Percentiles rank a stretch among this genome's conserved stretches.
Evolutionary conservation across 2,797 vertebrate genomes (phyloP).

Genomic region (Bovichtus variegatus): DNA sequence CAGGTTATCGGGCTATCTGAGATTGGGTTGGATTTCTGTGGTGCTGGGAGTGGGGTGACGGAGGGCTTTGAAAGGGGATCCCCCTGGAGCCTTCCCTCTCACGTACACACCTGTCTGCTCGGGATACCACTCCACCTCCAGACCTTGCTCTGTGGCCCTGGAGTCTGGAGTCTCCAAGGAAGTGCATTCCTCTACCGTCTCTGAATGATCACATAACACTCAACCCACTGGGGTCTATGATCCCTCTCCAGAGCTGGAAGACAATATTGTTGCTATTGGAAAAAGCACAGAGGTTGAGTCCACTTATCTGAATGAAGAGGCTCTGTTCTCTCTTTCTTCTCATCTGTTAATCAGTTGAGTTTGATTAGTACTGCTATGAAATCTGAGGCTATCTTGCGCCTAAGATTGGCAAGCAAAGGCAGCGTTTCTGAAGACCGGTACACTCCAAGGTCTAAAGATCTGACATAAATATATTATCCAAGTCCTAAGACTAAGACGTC

Average conservation of each 20-base stretch:
- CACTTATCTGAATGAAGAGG: slow-evolving; percentile 31
- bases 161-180: slow-evolving; percentile 79
- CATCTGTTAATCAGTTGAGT: slow-evolving; percentile 25
- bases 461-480: slow-evolving; percentile 11
- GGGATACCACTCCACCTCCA: slow-evolving; percentile 74
- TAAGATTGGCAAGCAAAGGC: not conserved
- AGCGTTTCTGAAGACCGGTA: slow-evolving; percentile 9
- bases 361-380: slow-evolving; percentile 36
- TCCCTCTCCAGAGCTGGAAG: slow-evolving; percentile 47
- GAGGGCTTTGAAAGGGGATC: slow-evolving; percentile 83
- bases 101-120: slow-evolving; percentile 80
- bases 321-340: slow-evolving; percentile 27
- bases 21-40: slow-evolving; percentile 79
- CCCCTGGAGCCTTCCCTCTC: slow-evolving; percentile 57
- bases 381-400: slow-evolving; percentile 31
- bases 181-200: slow-evolving; percentile 79
- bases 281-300: slow-evolving; percentile 13
- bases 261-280: slow-evolving; percentile 53
- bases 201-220: slow-evolving; percentile 80
- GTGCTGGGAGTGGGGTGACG: slow-evolving; percentile 61
- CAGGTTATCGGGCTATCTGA: slow-evolving; percentile 80
- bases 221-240: slow-evolving; percentile 47
- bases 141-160: slow-evolving; percentile 68
- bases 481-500: slow-evolving; percentile 28
- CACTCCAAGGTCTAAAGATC: not conserved